Evolutionary conservation across 2,113 vertebrate genomes (phyloP), one percentile per base, ranked within the genome.

Genomic region (Marcusenius ussheri): DNA sequence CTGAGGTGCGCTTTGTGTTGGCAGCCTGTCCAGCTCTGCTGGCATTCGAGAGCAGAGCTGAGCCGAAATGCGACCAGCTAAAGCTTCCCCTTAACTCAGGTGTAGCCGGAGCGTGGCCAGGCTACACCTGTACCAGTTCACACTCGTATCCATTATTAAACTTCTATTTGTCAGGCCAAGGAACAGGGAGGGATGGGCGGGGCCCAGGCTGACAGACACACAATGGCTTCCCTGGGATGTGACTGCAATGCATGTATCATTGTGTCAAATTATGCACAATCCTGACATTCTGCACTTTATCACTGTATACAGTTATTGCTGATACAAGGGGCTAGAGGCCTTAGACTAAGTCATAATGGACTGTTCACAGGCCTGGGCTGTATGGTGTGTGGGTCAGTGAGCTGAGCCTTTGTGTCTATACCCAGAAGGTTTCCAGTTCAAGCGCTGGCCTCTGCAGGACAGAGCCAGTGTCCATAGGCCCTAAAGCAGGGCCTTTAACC

Each of bases 251-350:
- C 58, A 90, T 85, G 89, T 74, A 90, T 74, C 89, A 90, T 87
- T 31, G 17, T 88, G 87, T 86, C 87, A 86, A 66, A 91, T 90
- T 88, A 91, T 90, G 47, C 46, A 90, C 5, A 35, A 47, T 50
- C 19, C 19, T 35, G 46, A 66, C 51, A 83, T 31, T 27, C 51
- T 51, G 74, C 58, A 70, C 46, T 91, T 90, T 77, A 77, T 91
- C 91, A 84, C 11, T 19, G 7, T 24, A 21, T 53, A 46, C 45
- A 46, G 39, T 80, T 89, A 5, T 77, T 21, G 27, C 47, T 27
- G 58, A 45, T 35, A 84, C 31, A n/a, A 58, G 83, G 47, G 31
- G 47, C 5, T 50, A 58, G 27, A 86, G 85, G 51, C n/a, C 39
- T 31, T 35, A 31, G 45, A 31, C 11, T 49, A 42, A 77, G 15